Evolutionary conservation across 2,888 invertebrate genomes (phyloP).

Genomic region (Spatulosminthurus flaviceps): DNA sequence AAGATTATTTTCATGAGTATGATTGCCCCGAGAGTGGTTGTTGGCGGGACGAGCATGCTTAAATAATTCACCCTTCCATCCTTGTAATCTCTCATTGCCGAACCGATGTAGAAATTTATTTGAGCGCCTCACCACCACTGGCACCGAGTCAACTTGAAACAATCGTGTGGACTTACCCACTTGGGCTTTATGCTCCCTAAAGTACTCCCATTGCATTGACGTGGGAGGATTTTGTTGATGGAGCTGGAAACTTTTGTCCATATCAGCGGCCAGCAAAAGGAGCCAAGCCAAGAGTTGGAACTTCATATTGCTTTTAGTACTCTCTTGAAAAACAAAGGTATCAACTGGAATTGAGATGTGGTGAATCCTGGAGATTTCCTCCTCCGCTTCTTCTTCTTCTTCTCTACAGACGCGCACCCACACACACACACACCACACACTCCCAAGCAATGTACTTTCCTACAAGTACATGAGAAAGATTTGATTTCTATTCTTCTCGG

Average conservation of each 20-base stretch:
- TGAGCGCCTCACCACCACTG: conserved; percentile 24
- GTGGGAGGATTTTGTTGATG: neutral
- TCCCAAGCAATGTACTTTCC: no score
- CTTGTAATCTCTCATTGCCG: conserved; percentile 3
- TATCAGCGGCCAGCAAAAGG: neutral
- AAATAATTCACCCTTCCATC: neutral
- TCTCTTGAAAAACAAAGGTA: no score
- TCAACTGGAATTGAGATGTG: no score
- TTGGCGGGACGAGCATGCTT: neutral
- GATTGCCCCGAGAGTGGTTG: neutral
- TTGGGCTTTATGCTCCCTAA: neutral
- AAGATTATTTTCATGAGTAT: neutral
- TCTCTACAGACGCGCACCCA: no score
- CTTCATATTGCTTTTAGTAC: conserved; percentile 25
- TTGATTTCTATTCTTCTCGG: neutral
- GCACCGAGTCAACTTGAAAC: conserved; percentile 30
- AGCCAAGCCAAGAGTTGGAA: conserved; percentile 16
- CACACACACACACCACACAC: no score
- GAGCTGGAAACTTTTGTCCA: conserved; percentile 28
- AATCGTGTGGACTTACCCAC: neutral
- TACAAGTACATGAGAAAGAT: neutral
- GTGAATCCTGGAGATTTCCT: neutral
- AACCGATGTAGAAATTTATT: conserved; percentile 1
- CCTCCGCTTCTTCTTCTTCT: neutral
- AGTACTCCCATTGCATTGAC: conserved; percentile 8